Evolutionary conservation across 2,113 vertebrate species (phyloP), one percentile per base, ranked within the genome.

Genomic region (Labeo rohita): DNA sequence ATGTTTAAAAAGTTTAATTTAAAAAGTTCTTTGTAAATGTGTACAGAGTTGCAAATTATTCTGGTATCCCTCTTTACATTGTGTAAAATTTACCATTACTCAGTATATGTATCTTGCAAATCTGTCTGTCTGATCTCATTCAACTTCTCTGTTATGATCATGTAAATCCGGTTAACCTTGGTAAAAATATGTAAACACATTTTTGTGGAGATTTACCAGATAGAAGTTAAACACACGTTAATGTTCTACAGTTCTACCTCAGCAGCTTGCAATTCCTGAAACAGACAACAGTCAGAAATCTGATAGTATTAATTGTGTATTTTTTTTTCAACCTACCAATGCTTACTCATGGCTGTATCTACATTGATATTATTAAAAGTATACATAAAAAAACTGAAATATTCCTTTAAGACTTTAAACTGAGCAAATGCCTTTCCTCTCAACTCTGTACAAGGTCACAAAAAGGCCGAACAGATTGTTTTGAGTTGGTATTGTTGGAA

Each of bases 401-500:
- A 18, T 9, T 72, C 18, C 21, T 23, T 12, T 47, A 49, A 23
- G 11, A 13, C 43, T 74, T 11, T 23, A 49, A 13, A 49, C 18
- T 49, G n/a, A 74, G 49, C 10, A 47, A 47, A 73, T 1, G 10
- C 0, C n/a, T 47, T 73, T 73, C 10, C 39, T 23, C n/a, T 54
- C 12, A 34, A 18, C 15, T 36, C 13, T 15, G 50, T 8, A 12
- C 28, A 50, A 49, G 45, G 43, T 50, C 28, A 18, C 4, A 1
- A 9, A 8, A 5, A 1, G 34, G 72, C 59, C 1, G 61, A 76
- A 85, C 81, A 7, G 85, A 89, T 87, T 92, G 92, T 91, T 93
- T 92, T 90, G 87, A 80, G 85, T 75, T 86, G 68, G 76, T 66
- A 12, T 34, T 43, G 72, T 70, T 59, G 84, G 92, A 56, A 94